These are phyloP conservation scores for Drosophila neonasuta DNA, from an alignment of 2,888 invertebrate genomes.

Conservation along the genomic window DNA sequence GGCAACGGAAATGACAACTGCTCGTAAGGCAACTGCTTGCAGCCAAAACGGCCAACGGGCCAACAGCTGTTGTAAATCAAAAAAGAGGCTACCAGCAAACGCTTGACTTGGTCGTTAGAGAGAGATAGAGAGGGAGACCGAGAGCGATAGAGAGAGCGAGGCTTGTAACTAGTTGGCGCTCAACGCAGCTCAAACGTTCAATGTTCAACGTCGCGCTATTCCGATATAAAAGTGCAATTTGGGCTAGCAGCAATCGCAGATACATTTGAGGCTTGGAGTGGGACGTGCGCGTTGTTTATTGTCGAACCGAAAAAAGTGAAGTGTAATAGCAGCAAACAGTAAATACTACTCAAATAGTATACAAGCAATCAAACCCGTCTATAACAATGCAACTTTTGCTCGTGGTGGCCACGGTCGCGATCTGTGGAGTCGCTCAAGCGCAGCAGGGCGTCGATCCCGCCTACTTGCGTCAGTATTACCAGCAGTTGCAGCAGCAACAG, in stretches of 20 bases:
- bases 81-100: slow-evolving; percentile 53
- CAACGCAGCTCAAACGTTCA: slow-evolving; percentile 7
- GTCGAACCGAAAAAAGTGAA: slow-evolving; percentile 35
- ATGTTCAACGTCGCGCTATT: slow-evolving; percentile 28
- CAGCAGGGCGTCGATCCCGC: slow-evolving; percentile 82
- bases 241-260: slow-evolving; percentile 68
- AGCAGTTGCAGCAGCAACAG: slow-evolving; percentile 81
- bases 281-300: slow-evolving; percentile 50
- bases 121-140: slow-evolving; percentile 1
- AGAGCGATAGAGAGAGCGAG: slow-evolving; percentile 12
- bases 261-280: slow-evolving; percentile 70
- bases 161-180: slow-evolving; percentile 30
- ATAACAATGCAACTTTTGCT: slow-evolving; percentile 71
- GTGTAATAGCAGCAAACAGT: slow-evolving; percentile 28
- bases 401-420: slow-evolving; percentile 74
- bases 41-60: slow-evolving; percentile 24
- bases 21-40: slow-evolving; percentile 19
- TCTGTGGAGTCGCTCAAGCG: slow-evolving; percentile 72
- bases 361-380: slow-evolving; percentile 31
- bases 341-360: background rate
- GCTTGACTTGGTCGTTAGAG: slow-evolving; percentile 38
- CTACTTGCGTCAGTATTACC: slow-evolving; percentile 81
- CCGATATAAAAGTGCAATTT: slow-evolving; percentile 78
- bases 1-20: slow-evolving; percentile 69
- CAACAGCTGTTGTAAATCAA: slow-evolving; percentile 73